Conservation (phyloP, 2,113 vertebrate genomes). For the Sinosuthora webbiana region DNA sequence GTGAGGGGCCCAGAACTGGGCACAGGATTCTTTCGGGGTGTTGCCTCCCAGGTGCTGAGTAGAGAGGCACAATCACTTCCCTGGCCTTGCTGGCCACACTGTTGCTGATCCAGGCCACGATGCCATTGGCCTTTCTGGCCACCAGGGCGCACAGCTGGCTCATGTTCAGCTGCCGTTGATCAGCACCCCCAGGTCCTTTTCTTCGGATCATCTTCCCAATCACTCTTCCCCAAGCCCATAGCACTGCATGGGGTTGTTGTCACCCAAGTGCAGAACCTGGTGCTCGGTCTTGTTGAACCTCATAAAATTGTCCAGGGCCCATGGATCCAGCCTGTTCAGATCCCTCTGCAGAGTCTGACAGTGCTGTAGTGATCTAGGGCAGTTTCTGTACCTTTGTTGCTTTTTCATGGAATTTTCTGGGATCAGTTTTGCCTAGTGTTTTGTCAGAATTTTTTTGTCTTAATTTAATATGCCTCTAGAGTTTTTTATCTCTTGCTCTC, state of each 20-base stretch:
- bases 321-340: not conserved
- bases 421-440: not conserved
- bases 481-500: not conserved
- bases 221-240: not conserved
- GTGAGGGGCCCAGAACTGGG: not conserved
- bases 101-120: not conserved
- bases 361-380: not conserved
- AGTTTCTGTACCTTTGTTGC: not conserved
- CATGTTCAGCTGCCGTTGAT: not conserved
- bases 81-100: not conserved
- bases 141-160: not conserved
- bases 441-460: not conserved
- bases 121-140: not conserved
- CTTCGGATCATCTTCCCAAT: not conserved
- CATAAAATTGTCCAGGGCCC: not conserved
- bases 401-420: not conserved
- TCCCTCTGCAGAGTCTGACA: not conserved
- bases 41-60: not conserved
- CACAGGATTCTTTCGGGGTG: rapidly evolving
- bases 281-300: not conserved
- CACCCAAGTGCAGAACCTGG: not conserved
- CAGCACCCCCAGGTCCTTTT: not conserved
- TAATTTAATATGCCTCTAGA: not conserved
- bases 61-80: not conserved
- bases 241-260: not conserved